These are phyloP conservation scores for Polia nebulosa DNA, from an alignment of 2,888 invertebrate species.

Conservation along the genomic window DNA sequence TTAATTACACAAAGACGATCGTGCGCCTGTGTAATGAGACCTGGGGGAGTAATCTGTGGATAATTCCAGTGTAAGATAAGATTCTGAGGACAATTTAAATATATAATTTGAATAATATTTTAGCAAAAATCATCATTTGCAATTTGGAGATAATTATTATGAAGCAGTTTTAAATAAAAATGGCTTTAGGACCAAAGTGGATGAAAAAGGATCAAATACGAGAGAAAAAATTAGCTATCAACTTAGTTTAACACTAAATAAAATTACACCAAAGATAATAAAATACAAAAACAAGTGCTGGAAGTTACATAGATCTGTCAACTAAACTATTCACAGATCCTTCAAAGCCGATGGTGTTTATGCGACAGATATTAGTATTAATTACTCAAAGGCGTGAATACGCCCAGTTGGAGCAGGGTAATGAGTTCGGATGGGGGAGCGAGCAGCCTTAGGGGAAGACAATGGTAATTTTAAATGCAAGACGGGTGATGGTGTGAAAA, in stretches of 20 bases:
- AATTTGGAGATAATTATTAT: not conserved
- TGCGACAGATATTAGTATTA: slow-evolving; percentile 56
- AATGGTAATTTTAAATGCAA: slow-evolving; percentile 46
- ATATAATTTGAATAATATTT: slow-evolving; percentile 11
- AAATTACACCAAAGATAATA: not conserved
- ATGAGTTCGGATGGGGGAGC: slow-evolving; percentile 58
- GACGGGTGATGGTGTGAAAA: slow-evolving; percentile 49
- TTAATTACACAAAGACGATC: slow-evolving; percentile 62
- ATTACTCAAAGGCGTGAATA: slow-evolving; percentile 58
- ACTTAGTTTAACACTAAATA: too few relatives aligned
- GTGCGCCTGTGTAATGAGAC: slow-evolving; percentile 53
- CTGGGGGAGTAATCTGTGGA: slow-evolving; percentile 46
- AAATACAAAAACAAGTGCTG: not conserved
- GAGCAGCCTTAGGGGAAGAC: slow-evolving; percentile 46
- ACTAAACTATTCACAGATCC: slow-evolving; percentile 13
- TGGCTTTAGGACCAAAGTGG: not conserved
- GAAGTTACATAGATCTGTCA: slow-evolving; percentile 6
- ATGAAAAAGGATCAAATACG: not conserved
- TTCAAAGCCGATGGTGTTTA: slow-evolving; percentile 38
- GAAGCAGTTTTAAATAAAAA: not conserved
- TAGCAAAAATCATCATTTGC: not conserved
- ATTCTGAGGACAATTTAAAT: slow-evolving; percentile 12
- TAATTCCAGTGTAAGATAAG: slow-evolving; percentile 23
- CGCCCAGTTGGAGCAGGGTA: slow-evolving; percentile 54
- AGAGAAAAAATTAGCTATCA: too few relatives aligned